Base-by-base conservation (phyloP, 2,888 invertebrate genomes). In the Cotesia congregata region DNA sequence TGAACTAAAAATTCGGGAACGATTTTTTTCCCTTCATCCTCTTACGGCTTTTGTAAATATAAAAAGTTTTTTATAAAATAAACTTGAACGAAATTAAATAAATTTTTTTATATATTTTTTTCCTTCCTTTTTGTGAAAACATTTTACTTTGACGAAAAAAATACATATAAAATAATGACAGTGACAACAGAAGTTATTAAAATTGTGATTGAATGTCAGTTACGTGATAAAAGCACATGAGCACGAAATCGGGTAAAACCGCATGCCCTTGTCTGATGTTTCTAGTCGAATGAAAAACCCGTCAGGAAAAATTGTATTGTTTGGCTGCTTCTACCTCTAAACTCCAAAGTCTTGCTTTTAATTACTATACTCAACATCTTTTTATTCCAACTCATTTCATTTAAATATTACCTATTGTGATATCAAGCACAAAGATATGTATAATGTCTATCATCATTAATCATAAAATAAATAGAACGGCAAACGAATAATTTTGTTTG, bases 151-250 rank as follows among this genome's bases (percentile, higher is more conserved):
- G 38, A 6, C 38, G 12, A 65, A 12, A 30, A 65, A 65, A 65
- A 65, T 9, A 9, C 6, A 30, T 9, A 30, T 65, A 38, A 65
- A 30, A 30, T 30, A 12, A 38, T 5, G 12, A 12, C 30, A 50
- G 50, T 73, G 72, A 65, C 65, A 40, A 40, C 30, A 50, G n/a
- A n/a, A 67, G 59, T 59, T 73, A 65, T 30, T 73, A 67, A 20
- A 50, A 50, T 50, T 67, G 39, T 59, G 59, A 74, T 74, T 74
- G 50, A 74, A 74, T 39, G 67, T 74, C 30, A 76, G 72, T 79
- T 73, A 77, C 75, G 78, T 81, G 80, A 81, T 80, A 80, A 81
- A 81, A 81, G 76, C 38, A 65, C 20, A 59, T 1, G n/a, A 67
- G 60, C 74, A 74, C 74, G 68, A 67, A 74, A 74, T 68, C 59